Base-by-base conservation (phyloP, 1,140 invertebrate genomes). In the Lanistes nyassanus region DNA sequence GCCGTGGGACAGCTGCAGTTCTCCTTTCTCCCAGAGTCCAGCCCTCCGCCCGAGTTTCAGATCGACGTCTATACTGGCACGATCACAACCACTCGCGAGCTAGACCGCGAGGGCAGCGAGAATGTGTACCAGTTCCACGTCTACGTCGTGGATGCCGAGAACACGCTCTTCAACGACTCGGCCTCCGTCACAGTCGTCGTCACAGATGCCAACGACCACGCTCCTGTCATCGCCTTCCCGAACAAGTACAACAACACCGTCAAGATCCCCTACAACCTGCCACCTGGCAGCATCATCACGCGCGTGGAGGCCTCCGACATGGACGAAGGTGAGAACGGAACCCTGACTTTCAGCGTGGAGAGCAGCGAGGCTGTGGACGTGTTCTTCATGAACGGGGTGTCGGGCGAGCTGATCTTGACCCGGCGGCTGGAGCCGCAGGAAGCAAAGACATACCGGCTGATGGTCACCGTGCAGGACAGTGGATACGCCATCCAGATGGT, bases 91-190 rank as follows among this genome's bases (percentile, higher is more conserved):
- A 93, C 92, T 75, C 91, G 91, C 23, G 90, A 92, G 82, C 90
- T 98, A 65, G 96, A 98, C 88, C 91, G 96, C 77, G 97, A 98
- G 91, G 96, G 98, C 91, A 93, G 93, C 64, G 89, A 92, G 2
- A 92, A 93, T 13, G 86, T 92, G 53, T 98, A 97, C 88, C 92
- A 93, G 85, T 93, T 99, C 76, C 91, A 92, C 75, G 93, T 98
- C 0, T 91, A 96, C n/a, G 97, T 97, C 0, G 94, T 93, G 87
- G 97, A 99, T 91, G 95, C 96, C 90, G 96, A 96, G 23, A 93
- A 92, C 79, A 96, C 96, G 21, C 93, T 93, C 0, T 94, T 96
- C 84, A 95, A 94, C 11, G 95, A 96, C 9, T 95, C 95, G 0
- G 95, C 95, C 3, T 95, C 94, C 0, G 93, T 98, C 36, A 91